Evolutionary conservation across 2,888 invertebrate genomes (phyloP).

Genomic region (Stenodera caucasica): DNA sequence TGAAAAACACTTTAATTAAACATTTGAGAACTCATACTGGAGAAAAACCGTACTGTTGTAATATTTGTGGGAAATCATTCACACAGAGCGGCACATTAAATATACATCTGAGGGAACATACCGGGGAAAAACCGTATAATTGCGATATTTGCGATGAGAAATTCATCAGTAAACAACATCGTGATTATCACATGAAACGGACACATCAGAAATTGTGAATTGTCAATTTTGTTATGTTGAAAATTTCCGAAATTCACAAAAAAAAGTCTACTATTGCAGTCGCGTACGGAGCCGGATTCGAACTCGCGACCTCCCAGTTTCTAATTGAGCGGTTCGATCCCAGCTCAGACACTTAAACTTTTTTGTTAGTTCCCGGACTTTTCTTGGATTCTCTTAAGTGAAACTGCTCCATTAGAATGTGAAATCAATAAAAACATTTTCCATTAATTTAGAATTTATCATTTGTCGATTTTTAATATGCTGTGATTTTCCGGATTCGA

Average conservation of each 20-base stretch:
- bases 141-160: neutral
- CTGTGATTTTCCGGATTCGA: too few species aligned
- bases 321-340: too few species aligned
- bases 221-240: too few species aligned
- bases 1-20: slow-evolving; percentile 26
- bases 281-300: neutral
- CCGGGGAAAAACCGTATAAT: slow-evolving; percentile 15
- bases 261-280: neutral
- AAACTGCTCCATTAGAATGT: too few species aligned
- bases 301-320: too few species aligned
- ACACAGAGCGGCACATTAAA: slow-evolving; percentile 58
- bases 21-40: slow-evolving; percentile 43
- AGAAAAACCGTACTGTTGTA: slow-evolving; percentile 57
- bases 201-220: neutral
- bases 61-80: slow-evolving; percentile 53
- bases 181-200: neutral
- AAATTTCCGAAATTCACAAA: neutral
- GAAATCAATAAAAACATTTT: too few species aligned
- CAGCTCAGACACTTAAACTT: too few species aligned
- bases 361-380: too few species aligned
- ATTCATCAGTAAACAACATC: neutral
- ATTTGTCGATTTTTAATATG: too few species aligned
- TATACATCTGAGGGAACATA: slow-evolving; percentile 43
- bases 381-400: too few species aligned
- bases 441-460: too few species aligned